Base-by-base conservation (phyloP, 2,888 invertebrate genomes). In the Drosophila sordidula region DNA sequence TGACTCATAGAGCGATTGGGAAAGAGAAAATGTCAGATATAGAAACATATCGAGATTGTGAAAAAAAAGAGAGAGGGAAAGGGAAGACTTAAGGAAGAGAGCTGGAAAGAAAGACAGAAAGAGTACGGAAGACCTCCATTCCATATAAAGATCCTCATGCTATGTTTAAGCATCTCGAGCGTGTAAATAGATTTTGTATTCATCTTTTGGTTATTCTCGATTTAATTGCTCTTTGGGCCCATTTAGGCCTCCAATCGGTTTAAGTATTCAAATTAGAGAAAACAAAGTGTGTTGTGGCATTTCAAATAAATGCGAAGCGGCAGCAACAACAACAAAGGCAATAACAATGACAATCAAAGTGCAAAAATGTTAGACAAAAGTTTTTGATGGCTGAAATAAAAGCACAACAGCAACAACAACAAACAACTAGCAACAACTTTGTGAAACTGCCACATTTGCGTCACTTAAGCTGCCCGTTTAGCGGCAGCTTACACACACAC, bases 391-490 rank as follows among this genome's bases (percentile, higher is more conserved):
- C 77, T 71, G 39, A 49, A 52, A 75, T 44, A 67, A 67, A 61
- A 46, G 54, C 57, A 26, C 34, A 51, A 26, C 54, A 72, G 32
- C 26, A 50, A 16, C 34, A 25, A 50, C 39, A 39, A n/a, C 41
- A 16, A 18, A 18, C 18, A 32, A 26, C 44, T 38, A 22, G 57
- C 58, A 59, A 46, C 38, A 68, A 67, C 71, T 68, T 56, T 75
- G 68, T 61, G 45, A 41, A 80, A 83, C 63, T 76, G 86, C 78
- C 70, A 83, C 87, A 86, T 82, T 80, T 78, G 63, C 85, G 78
- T 82, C 87, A 87, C 81, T 87, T 87, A 80, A 87, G 81, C 75
- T 80, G 65, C 65, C 72, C 84, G 65, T 80, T 83, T 76, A 81
- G 84, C 77, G 69, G 57, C 69, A 73, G 61, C 59, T 41, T 41